Conservation (phyloP, 2,888 invertebrate species). For the Limenitis arthemis region DNA sequence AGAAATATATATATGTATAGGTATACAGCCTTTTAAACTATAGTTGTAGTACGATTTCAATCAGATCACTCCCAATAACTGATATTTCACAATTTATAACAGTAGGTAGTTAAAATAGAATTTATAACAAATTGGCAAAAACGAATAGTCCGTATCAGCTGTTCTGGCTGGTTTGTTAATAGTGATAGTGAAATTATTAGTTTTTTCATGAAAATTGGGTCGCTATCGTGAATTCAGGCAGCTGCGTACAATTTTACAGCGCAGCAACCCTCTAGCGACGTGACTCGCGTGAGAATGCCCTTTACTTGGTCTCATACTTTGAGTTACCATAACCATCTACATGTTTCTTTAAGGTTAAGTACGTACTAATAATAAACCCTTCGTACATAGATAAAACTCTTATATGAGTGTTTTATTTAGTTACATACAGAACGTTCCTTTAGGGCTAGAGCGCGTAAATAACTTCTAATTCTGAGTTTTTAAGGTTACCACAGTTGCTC, state of each 20-base stretch:
- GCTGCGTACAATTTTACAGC: slow-evolving; percentile 56
- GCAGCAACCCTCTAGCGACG: slow-evolving; percentile 41
- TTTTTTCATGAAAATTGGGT: slow-evolving; percentile 39
- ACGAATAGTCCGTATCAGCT: slow-evolving; percentile 17
- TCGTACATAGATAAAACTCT: neutral
- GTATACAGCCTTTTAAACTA: too few relatives aligned
- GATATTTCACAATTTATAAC: neutral
- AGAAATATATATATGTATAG: too few relatives aligned
- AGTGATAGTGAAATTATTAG: slow-evolving; percentile 29
- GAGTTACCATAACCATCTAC: slow-evolving; percentile 35
- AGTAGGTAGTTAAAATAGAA: neutral
- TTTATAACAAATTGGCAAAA: neutral
- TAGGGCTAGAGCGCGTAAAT: too few relatives aligned
- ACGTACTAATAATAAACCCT: slow-evolving; percentile 5
- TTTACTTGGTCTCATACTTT: slow-evolving; percentile 34
- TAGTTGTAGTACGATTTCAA: too few relatives aligned
- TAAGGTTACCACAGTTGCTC: too few relatives aligned
- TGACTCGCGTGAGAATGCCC: slow-evolving; percentile 42
- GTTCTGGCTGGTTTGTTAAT: slow-evolving; percentile 18
- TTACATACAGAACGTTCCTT: too few relatives aligned
- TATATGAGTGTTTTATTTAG: too few relatives aligned
- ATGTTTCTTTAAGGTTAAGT: slow-evolving; percentile 25
- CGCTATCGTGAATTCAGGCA: slow-evolving; percentile 37
- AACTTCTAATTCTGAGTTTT: too few relatives aligned
- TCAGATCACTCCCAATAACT: too few relatives aligned